Conservation (phyloP, 92 coral and sea anemone genomes). For the Paramuricea clavata region DNA sequence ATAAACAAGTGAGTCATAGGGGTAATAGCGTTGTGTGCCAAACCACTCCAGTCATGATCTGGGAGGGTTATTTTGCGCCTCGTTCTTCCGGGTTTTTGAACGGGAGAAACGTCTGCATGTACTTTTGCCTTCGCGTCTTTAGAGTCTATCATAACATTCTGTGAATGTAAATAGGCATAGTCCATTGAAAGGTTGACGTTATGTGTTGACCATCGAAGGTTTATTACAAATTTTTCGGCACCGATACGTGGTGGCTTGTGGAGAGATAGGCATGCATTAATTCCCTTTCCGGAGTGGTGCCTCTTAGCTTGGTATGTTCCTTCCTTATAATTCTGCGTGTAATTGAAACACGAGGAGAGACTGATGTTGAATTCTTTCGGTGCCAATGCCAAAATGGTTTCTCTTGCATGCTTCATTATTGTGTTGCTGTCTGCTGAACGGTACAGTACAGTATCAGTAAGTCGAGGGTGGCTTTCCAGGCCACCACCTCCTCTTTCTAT, state of each 20-base stretch:
- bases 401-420: slow-evolving; percentile 59
- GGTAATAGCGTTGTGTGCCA: slow-evolving; percentile 58
- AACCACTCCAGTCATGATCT: too few species aligned
- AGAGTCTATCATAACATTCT: slow-evolving; percentile 56
- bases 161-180: background rate
- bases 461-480: slow-evolving; percentile 62
- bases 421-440: slow-evolving; percentile 45
- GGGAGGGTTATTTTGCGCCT: too few species aligned
- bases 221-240: slow-evolving; percentile 66
- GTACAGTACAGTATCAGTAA: slow-evolving; percentile 42
- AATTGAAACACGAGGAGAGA: slow-evolving; percentile 66
- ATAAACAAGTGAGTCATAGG: slow-evolving; percentile 77
- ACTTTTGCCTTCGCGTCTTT: slow-evolving; percentile 79
- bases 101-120: slow-evolving; percentile 67
- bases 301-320: slow-evolving; percentile 72
- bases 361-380: slow-evolving; percentile 1
- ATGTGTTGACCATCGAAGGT: slow-evolving; percentile 75
- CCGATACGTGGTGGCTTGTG: slow-evolving; percentile 75
- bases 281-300: slow-evolving; percentile 71
- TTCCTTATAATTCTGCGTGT: slow-evolving; percentile 68
- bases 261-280: slow-evolving; percentile 71
- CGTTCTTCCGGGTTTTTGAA: slow-evolving; percentile 75
- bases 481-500: slow-evolving; percentile 49
- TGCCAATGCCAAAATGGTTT: slow-evolving; percentile 39
- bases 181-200: slow-evolving; percentile 76